These are phyloP conservation scores for Lates calcarifer DNA, from an alignment of 2,113 vertebrate species.

Conservation along the genomic window DNA sequence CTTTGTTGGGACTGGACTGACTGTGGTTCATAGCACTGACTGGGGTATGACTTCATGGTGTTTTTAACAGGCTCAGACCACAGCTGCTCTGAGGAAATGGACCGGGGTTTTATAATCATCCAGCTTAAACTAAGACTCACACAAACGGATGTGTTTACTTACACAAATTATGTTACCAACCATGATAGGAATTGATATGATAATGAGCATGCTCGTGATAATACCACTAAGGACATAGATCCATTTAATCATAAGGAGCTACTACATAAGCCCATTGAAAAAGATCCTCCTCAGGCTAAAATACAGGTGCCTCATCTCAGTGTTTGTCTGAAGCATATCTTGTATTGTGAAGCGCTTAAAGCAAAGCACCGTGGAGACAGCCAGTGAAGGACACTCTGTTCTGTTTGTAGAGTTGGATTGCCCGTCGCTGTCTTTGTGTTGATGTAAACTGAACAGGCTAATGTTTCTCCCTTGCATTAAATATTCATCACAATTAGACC, in stretches of 20 bases:
- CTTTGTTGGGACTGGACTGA: conserved; percentile 85
- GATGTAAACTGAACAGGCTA: conserved; percentile 86
- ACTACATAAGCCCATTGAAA: conserved; percentile 53
- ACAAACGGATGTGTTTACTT: conserved; percentile 68
- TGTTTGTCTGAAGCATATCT: conserved; percentile 75
- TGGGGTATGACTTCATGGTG: conserved; percentile 89
- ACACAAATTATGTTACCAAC: conserved; percentile 61
- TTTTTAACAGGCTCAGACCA: conserved; percentile 85
- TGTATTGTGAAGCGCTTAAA: conserved; percentile 67
- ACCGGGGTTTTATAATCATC: conserved; percentile 55
- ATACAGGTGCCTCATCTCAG: conserved; percentile 75
- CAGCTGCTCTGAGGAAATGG: conserved; percentile 86
- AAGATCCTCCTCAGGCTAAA: conserved; percentile 55
- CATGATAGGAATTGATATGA: conserved; percentile 68
- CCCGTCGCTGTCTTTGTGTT: conserved; percentile 82
- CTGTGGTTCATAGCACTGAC: conserved; percentile 89
- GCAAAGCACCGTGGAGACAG: conserved; percentile 65
- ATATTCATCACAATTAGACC: conserved; percentile 86
- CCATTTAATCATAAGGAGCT: conserved; percentile 63
- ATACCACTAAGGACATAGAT: conserved; percentile 62
- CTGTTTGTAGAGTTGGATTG: conserved; percentile 81
- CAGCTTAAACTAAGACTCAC: conserved; percentile 56
- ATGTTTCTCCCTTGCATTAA: conserved; percentile 84
- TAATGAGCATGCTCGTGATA: conserved; percentile 62
- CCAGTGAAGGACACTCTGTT: conserved; percentile 84